Conservation (phyloP, 2,888 invertebrate genomes). For the Petrophora chlorosata region DNA sequence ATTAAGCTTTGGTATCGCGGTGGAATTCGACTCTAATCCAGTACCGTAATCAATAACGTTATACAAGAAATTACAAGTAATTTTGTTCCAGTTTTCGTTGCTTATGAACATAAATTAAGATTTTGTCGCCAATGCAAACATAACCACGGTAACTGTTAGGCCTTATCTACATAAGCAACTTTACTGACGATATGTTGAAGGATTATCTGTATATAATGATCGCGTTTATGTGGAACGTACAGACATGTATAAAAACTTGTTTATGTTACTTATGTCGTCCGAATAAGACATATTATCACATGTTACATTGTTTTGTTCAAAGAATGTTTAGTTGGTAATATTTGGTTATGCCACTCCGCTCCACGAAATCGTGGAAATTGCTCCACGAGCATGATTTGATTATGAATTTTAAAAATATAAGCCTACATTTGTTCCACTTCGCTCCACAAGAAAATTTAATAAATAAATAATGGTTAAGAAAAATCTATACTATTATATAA, state of each 20-base stretch:
- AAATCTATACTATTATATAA: too few relatives aligned
- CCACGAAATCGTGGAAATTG: too few relatives aligned
- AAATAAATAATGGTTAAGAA: too few relatives aligned
- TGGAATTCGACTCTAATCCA: conserved; percentile 7
- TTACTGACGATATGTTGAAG: conserved; percentile 40
- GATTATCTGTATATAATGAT: conserved; percentile 32
- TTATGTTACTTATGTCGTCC: too few relatives aligned
- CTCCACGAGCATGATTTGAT: too few relatives aligned
- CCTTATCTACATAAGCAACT: conserved; percentile 26
- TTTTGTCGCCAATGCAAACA: conserved; percentile 38
- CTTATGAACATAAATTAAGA: conserved; percentile 34
- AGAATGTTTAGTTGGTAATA: conserved; percentile 4
- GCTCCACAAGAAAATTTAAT: too few relatives aligned
- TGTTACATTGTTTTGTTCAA: conserved; percentile 5
- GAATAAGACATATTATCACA: conserved; percentile 23
- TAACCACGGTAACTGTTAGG: conserved; percentile 18
- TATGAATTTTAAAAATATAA: too few relatives aligned
- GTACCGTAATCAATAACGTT: conserved; percentile 9
- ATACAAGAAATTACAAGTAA: conserved; percentile 16
- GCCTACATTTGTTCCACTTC: too few relatives aligned
- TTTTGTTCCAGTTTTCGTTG: conserved; percentile 33
- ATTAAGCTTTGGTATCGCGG: not conserved
- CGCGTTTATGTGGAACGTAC: too few relatives aligned
- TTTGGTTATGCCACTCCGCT: too few relatives aligned
- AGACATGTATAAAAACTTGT: too few relatives aligned